Base-by-base conservation (phyloP, 2,888 invertebrate genomes). In the Trypoxylon attenuatum region DNA sequence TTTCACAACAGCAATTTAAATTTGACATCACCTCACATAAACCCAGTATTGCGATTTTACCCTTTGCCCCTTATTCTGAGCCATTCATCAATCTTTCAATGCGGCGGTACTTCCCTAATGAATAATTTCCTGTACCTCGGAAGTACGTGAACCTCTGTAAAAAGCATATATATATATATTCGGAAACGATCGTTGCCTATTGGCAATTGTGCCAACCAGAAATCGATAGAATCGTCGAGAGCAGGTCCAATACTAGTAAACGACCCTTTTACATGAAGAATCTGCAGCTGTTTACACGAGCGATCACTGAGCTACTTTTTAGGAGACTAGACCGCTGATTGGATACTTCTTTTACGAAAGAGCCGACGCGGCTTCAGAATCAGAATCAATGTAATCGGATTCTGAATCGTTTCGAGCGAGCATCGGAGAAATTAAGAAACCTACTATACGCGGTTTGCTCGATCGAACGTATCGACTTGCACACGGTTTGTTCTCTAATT, bases 201-300 rank as follows among this genome's bases (percentile, higher is more conserved):
- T 55, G 46, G n/a, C 52, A 57, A 66, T 69, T 69, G 61, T 67
- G 46, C 57, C 68, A 57, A 69, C 66, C 61, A 69, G 66, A 69
- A 69, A 69, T 69, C 68, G 57, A 69, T 69, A 69, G 57, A 13
- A 33, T 46, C 39, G 66, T 69, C 68, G 56, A 69, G 42, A 6
- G 27, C 39, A 18, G 22, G 42, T 41, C 46, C 41, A 21, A 58
- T 33, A 15, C 6, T 18, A 16, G 27, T 56, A 51, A 57, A 27
- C 61, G 22, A 41, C 5, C 42, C 22, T 22, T 25, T 47, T 29
- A n/a, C 33, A 33, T 33, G 33, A 4, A 13, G 10, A 33, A 33
- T 13, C 33, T 13, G n/a, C 8, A 10, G 5, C 33, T 33, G 33
- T 33, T 33, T 33, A 33, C 33, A 33, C 33, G 33, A 13, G 13